Evolutionary conservation across 2,888 invertebrate genomes (phyloP).

Genomic region (Criorhina ranunculi): DNA sequence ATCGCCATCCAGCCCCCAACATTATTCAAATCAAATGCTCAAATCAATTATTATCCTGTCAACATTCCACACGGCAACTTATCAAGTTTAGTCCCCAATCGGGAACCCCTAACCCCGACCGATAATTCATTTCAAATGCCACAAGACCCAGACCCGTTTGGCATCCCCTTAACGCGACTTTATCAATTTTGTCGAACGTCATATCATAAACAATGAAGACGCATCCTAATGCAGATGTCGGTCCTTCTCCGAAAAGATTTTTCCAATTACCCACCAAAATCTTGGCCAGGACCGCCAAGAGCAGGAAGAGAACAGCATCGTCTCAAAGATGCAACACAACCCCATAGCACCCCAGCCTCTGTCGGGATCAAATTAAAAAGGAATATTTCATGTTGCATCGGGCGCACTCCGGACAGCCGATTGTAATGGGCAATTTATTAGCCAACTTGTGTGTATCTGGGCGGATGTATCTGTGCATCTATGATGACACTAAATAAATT

Average conservation of each 20-base stretch:
- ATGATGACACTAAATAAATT: conserved; percentile 76
- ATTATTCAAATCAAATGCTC: conserved; percentile 47
- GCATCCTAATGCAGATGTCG: conserved; percentile 61
- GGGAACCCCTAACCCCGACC: conserved; percentile 23
- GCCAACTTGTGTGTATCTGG: conserved; percentile 41
- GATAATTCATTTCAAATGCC: conserved; percentile 46
- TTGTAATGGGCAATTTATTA: conserved; percentile 74
- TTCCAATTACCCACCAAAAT: conserved; percentile 64
- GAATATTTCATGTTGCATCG: conserved; percentile 72
- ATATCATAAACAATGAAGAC: conserved; percentile 67
- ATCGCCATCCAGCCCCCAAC: conserved; percentile 48
- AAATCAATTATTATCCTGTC: conserved; percentile 72
- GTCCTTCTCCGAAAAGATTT: conserved; percentile 43
- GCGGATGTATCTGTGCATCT: conserved; percentile 68
- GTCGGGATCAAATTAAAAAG: conserved; percentile 74
- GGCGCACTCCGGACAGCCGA: conserved; percentile 67
- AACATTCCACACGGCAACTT: conserved; percentile 53
- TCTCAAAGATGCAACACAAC: conserved; percentile 29
- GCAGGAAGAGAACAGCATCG: conserved; percentile 66
- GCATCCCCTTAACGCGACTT: conserved; percentile 8
- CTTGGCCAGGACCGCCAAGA: conserved; percentile 27
- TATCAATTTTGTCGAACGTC: conserved; percentile 54
- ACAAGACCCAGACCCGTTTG: conserved; percentile 33
- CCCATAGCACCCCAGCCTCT: not conserved
- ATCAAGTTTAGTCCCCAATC: conserved; percentile 12